Base-by-base conservation (phyloP, 64 coral and sea anemone species). In the Montipora foliosa region DNA sequence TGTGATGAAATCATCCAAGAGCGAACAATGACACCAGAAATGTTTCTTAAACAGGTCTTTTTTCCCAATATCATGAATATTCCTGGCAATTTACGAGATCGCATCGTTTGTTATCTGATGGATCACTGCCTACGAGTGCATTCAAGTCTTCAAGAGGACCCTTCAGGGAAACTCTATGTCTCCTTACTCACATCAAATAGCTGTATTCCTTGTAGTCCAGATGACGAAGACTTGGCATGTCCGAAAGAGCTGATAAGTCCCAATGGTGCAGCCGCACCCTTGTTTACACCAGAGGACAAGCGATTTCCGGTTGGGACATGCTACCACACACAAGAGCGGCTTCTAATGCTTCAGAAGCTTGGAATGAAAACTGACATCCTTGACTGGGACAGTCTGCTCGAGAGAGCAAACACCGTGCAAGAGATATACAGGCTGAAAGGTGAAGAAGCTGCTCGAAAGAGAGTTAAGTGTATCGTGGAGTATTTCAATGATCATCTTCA, bases 11-110 rank as follows among this genome's bases (percentile, higher is more conserved):
- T 76, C 1, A 90, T 98, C 1, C 15, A 98, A 9, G 15, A 82
- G 25, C 90, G 67, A 50, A 98, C 93, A 50, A 92, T 98, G 93
- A 90, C 96, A 55, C 87, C 92, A 74, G 62, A 93, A 52, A 95
- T 90, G 48, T 98, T 98, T 79, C 87, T 98, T 25, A 13, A 68
- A 49, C 62, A 95, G 3, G 66, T 96, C 4, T 98, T 98, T 79
- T 98, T 98, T 53, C 85, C 93, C 13, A 89, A 90, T 5, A 85
- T 98, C 8, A 2, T 75, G 4, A 48, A 17, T 8, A 85, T 98
- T 37, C 78, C 90, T 17, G 50, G 49, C 22, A 53, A 72, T 11
- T 47, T 90, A 47, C 67, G 96, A 71, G 80, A 98, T 80, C n/a
- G 62, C 1, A 61, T 95, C 53, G 90, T 98, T 0, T 95, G 87